These are phyloP conservation scores for Suillia variegata DNA, from an alignment of 2,888 invertebrate species.

Conservation along the genomic window DNA sequence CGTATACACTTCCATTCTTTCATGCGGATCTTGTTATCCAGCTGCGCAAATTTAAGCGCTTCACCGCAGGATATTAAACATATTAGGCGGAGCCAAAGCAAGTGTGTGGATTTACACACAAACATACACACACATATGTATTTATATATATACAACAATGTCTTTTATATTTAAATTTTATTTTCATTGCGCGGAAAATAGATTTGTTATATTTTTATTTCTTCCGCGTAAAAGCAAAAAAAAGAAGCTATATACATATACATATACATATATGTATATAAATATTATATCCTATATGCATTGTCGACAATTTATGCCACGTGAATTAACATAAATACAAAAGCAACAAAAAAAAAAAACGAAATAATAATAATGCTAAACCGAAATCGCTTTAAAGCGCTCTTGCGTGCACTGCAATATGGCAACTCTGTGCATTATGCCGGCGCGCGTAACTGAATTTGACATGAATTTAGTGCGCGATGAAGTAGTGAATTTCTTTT, in stretches of 20 bases:
- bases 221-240: neutral
- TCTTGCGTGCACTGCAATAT: neutral
- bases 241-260: neutral
- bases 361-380: neutral
- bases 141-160: no score
- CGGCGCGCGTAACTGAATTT: neutral
- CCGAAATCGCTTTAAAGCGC: neutral
- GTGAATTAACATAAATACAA: slow-evolving; percentile 16
- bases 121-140: no score
- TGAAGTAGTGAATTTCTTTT: no score
- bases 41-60: no score
- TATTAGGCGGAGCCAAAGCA: no score
- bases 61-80: no score
- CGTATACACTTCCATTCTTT: no score
- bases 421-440: neutral
- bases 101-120: no score
- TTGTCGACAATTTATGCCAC: slow-evolving; percentile 23
- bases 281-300: neutral
- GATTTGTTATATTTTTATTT: slow-evolving; percentile 6
- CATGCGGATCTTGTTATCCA: no score
- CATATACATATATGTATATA: neutral
- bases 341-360: no score
- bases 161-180: neutral
- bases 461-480: neutral
- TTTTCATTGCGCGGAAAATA: neutral